Evolutionary conservation across 2,113 vertebrate species (phyloP).

Genomic region (Gobio gobio): DNA sequence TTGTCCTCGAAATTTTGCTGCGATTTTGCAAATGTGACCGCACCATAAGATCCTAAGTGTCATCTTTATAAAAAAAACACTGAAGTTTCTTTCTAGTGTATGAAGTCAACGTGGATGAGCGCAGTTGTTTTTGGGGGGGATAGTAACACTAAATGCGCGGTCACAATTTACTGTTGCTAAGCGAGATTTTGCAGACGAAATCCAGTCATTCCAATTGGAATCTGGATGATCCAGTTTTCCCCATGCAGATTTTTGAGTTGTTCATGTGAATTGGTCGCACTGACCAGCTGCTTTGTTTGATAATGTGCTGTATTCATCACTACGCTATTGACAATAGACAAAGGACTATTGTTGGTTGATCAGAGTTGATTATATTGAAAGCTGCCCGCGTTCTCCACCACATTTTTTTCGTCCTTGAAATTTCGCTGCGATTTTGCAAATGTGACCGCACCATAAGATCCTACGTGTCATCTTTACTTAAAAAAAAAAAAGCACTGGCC

Average conservation of each 20-base stretch:
- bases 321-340: too few species aligned
- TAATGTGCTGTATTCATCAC: too few species aligned
- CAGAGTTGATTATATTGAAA: too few species aligned
- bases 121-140: background rate
- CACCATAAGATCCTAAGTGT: slow-evolving; percentile 40
- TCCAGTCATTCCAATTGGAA: too few species aligned
- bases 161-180: too few species aligned
- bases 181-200: too few species aligned
- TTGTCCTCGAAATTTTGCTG: background rate
- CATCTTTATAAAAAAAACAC: slow-evolving; percentile 47
- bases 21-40: slow-evolving; percentile 5
- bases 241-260: too few species aligned
- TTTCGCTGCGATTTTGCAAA: background rate
- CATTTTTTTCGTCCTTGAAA: background rate
- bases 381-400: background rate
- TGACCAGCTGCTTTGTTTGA: too few species aligned
- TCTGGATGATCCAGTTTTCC: too few species aligned
- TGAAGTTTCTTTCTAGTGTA: slow-evolving; percentile 70
- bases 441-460: slow-evolving; percentile 31
- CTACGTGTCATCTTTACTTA: slow-evolving; percentile 34
- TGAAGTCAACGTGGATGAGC: slow-evolving; percentile 67
- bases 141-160: too few species aligned
- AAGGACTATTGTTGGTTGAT: too few species aligned
- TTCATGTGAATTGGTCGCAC: too few species aligned
- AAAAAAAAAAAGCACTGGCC: slow-evolving; percentile 41